Base-by-base conservation (phyloP, 2,888 invertebrate genomes). In the Drosophila testacea region DNA sequence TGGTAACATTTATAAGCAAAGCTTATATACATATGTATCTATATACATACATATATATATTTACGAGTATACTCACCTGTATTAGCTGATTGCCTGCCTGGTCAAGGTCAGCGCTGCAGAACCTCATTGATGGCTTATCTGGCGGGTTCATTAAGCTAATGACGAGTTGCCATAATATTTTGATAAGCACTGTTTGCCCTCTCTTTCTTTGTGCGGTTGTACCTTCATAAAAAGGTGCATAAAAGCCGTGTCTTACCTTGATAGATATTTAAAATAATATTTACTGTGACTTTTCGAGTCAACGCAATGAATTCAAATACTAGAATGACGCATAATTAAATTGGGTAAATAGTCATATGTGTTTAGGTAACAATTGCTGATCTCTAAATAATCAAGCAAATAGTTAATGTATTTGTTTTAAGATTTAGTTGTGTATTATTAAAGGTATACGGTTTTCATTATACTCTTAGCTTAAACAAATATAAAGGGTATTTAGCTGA, bases 91-190 rank as follows among this genome's bases (percentile, higher is more conserved):
- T 66, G 73, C 50, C 39, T 63, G 73, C 50, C 39, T 81, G 66
- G 64, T 60, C 65, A 71, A 63, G 60, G 72, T 60, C 72, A 41
- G 10, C 38, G 7, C 32, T 48, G 52, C 32, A n/a, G 34, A 39
- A 22, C 30, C 34, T 36, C 39, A 36, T 44, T 46, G 52, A 67
- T 61, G 52, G 52, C 44, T 48, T 72, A 72, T 72, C 63, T 61
- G 28, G 4, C 34, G 59, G 32, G 57, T 81, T 81, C 77, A 77
- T 81, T 81, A 65, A 34, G 60, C 65, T 77, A 77, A 77, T 77
- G 77, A 56, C 56, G 36, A 56, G 6, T 56, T 56, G 46, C 46
- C 38, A 56, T 46, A 56, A 56, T 56, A 56, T 56, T 56, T 28
- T 56, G 56, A 56, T 56, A 56, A 56, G 56, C 34, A 27, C 22